Evolutionary conservation across 2,888 invertebrate genomes (phyloP).

Genomic region (Campopleginae sp.): DNA sequence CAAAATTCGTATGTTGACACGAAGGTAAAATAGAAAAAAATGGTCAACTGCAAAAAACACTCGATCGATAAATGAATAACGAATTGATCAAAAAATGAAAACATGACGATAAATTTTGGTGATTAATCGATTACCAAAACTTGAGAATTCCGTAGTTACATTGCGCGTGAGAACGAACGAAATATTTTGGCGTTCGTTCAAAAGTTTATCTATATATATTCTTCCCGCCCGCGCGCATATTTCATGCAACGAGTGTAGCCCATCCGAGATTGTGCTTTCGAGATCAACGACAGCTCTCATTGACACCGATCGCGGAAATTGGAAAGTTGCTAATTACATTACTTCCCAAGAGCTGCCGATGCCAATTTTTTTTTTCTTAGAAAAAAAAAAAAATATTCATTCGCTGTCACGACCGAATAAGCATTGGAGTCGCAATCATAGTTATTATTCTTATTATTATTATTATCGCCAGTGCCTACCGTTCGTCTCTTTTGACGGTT

Average conservation of each 20-base stretch:
- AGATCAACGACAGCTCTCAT: neutral
- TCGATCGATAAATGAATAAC: neutral
- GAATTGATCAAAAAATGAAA: neutral
- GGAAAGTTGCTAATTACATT: neutral
- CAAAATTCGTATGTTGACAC: neutral
- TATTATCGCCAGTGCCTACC: no score
- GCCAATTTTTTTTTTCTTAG: neutral
- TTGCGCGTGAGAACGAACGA: neutral
- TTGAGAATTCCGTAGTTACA: neutral
- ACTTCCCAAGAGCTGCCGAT: neutral
- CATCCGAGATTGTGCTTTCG: neutral
- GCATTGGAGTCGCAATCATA: no score
- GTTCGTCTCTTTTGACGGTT: no score
- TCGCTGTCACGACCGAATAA: no score
- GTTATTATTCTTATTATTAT: no score
- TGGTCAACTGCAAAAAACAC: neutral
- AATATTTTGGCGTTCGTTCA: slow-evolving; percentile 36
- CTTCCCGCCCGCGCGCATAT: no score
- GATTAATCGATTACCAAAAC: neutral
- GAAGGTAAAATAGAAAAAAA: neutral
- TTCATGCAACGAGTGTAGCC: neutral
- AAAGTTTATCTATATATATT: neutral
- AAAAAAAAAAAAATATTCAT: neutral
- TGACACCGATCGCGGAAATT: neutral
- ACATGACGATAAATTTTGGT: neutral